phyloP scores from a whole-genome alignment of 2,888 invertebrate species.

The Andrena fulva region DNA sequence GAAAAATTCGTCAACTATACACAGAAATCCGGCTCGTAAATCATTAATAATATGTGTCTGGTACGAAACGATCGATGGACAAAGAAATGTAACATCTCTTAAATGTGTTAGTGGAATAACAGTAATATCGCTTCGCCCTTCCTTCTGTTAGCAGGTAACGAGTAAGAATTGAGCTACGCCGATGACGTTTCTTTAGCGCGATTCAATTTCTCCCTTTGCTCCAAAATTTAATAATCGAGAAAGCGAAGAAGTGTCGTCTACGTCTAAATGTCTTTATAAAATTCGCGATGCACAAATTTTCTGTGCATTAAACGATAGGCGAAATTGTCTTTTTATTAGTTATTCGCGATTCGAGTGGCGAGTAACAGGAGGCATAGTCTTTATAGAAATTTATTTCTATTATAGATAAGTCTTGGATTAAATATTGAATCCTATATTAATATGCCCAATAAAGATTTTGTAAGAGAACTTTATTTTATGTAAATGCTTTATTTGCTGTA shows the following conservation, averaged over 20 bases:
- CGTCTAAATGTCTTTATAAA: neutral
- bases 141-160: slow-evolving; percentile 34
- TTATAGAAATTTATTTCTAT: slow-evolving; percentile 44
- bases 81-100: slow-evolving; percentile 20
- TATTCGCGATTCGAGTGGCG: slow-evolving; percentile 17
- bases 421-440: slow-evolving; percentile 37
- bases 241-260: too few species aligned
- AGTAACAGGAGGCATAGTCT: slow-evolving; percentile 11
- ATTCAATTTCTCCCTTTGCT: slow-evolving; percentile 19
- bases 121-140: slow-evolving; percentile 30
- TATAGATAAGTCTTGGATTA: slow-evolving; percentile 40
- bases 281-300: slow-evolving; percentile 7
- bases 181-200: slow-evolving; percentile 2
- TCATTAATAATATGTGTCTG: slow-evolving; percentile 33
- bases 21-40: slow-evolving; percentile 55
- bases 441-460: slow-evolving; percentile 53
- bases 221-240: neutral
- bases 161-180: slow-evolving; percentile 19
- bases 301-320: slow-evolving; percentile 14
- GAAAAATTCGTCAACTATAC: slow-evolving; percentile 44
- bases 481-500: slow-evolving; percentile 63
- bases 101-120: slow-evolving; percentile 41
- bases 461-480: slow-evolving; percentile 56
- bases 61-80: slow-evolving; percentile 11
- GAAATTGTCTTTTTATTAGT: slow-evolving; percentile 1